Percentiles rank a stretch among this genome's conserved stretches.
Evolutionary conservation across 1,140 invertebrate genomes (phyloP).

Genomic region (Pachypsylla venusta): DNA sequence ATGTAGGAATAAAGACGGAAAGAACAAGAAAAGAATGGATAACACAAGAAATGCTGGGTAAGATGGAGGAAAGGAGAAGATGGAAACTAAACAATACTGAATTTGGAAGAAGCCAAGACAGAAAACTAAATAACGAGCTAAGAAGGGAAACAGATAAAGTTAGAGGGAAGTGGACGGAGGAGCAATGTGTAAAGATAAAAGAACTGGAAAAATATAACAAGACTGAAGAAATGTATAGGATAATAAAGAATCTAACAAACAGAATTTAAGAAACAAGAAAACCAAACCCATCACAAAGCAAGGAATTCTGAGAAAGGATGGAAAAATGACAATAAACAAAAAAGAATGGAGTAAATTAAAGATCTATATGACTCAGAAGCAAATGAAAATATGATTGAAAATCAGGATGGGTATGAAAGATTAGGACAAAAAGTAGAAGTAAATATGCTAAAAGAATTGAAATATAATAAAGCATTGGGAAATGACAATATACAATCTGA

Average conservation of each 20-base stretch:
- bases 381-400: background rate
- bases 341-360: constrained; percentile 17
- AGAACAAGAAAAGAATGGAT: constrained; percentile 8
- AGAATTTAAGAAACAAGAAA: constrained; percentile 17
- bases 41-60: constrained; percentile 1
- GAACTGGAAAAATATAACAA: constrained; percentile 12
- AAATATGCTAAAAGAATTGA: constrained; percentile 17
- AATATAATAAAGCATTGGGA: constrained; percentile 22
- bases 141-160: constrained; percentile 6
- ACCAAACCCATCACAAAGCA: constrained; percentile 11
- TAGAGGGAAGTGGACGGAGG: background rate
- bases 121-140: background rate
- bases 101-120: background rate
- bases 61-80: constrained; percentile 5
- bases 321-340: background rate
- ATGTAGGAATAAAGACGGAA: constrained; percentile 1
- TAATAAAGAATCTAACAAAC: constrained; percentile 12
- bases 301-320: background rate
- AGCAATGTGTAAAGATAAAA: constrained; percentile 1
- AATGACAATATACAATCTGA: constrained; percentile 21
- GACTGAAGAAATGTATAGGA: constrained; percentile 13
- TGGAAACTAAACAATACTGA: background rate
- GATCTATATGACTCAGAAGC: constrained; percentile 14
- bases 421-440: constrained; percentile 10
- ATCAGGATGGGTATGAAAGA: background rate